A percentile compares a stretch with the other conserved stretches of the same genome.
Evolutionary conservation across 2,797 vertebrate genomes (phyloP).

Genomic region (Coccyzus lansbergi): DNA sequence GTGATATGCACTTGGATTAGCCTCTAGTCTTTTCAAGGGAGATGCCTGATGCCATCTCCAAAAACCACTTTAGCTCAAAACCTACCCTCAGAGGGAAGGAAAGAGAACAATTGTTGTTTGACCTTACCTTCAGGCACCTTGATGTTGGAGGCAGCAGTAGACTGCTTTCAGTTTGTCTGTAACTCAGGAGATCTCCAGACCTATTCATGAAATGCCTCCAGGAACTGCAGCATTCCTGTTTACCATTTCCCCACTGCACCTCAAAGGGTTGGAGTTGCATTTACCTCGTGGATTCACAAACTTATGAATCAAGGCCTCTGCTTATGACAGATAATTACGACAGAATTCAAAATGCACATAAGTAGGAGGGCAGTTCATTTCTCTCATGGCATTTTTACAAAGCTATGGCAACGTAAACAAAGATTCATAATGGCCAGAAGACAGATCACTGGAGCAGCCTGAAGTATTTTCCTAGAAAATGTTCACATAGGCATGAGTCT

Average conservation of each 20-base stretch:
- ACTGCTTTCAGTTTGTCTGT: not conserved
- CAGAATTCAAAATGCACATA: not conserved
- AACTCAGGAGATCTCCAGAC: not conserved
- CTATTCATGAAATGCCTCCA: fast-evolving
- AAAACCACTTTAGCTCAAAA: not conserved
- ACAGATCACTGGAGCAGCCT: not conserved
- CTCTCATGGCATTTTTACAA: not conserved
- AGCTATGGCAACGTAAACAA: not conserved
- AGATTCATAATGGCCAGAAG: not conserved
- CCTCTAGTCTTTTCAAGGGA: not conserved
- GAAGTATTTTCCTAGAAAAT: not conserved
- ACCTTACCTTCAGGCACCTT: not conserved
- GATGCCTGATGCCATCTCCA: not conserved
- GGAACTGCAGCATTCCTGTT: fast-evolving
- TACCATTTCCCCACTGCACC: not conserved
- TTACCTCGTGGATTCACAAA: not conserved
- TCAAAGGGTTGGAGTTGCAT: not conserved
- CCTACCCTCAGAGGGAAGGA: not conserved
- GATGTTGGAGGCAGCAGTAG: not conserved
- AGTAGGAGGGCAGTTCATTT: not conserved
- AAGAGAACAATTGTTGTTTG: not conserved
- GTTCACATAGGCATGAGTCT: not conserved
- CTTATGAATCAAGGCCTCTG: not conserved
- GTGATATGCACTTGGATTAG: fast-evolving
- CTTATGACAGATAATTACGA: not conserved